Evolutionary conservation across 2,113 vertebrate genomes (phyloP), one percentile per base, ranked within the genome.

Genomic region (Phoxinus phoxinus): DNA sequence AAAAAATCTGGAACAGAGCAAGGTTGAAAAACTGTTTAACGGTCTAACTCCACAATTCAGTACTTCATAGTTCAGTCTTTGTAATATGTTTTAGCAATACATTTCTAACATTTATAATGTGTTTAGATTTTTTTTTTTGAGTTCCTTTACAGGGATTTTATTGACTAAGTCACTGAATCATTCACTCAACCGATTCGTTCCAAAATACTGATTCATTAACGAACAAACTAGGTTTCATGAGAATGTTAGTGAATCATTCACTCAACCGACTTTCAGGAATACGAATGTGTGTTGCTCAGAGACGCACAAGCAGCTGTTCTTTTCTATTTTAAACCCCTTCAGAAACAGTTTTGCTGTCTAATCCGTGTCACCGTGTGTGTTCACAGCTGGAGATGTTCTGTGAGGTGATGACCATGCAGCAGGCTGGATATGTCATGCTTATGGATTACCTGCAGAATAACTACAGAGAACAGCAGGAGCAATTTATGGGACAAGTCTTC

Each of bases 381-480:
- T 44, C 93, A 23, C 90, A 99, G 98, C 91, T 99, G 93, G 94
- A 96, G 93, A 93, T 95, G 27, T 99, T 99, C 93, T 99, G 98
- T 90, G 98, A 99, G 87, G 97, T 99, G 91, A 97, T 99, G 92
- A 99, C 98, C n/a, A 97, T 99, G 97, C 96, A 99, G 85, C 97
- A 99, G 87, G 96, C 97, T 25, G 97, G 97, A 2, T 99, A 98
- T 80, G 98, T 97, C 86, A 99, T 99, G 96, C 92, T 99, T 89
- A 98, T 99, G 97, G 98, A 99, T 89, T 99, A 99, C 85, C 93
- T 99, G 90, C 97, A 99, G 93, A 99, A 99, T 92, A 99, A 99
- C 94, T 98, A 94, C 91, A 92, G 98, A 87, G 96, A 98, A 21
- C 97, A 97, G 87, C 97, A 97, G 46, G 92, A 94, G 86, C 95